A percentile compares a stretch with the other conserved stretches of the same genome.
phyloP scores from a whole-genome alignment of 2,113 vertebrate genomes.

The Rhea americana region DNA sequence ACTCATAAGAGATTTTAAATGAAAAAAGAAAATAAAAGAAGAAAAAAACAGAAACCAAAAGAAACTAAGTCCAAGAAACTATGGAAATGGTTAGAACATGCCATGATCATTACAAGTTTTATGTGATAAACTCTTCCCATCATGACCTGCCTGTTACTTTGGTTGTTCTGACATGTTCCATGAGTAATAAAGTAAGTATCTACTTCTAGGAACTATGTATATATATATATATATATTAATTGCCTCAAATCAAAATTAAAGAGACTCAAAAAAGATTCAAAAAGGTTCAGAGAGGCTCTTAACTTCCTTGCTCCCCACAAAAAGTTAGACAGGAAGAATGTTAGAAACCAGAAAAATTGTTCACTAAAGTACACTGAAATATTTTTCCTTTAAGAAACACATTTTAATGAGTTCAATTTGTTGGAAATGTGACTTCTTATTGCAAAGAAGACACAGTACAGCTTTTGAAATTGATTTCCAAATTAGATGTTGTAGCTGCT shows the following conservation, averaged over 20 bases:
- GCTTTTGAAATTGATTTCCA: slow-evolving; percentile 5
- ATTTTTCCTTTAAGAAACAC: not conserved
- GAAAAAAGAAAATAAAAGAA: not conserved
- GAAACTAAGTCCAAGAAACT: not conserved
- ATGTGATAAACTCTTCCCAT: not conserved
- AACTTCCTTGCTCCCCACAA: not conserved
- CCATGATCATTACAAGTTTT: not conserved
- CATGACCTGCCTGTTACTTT: not conserved
- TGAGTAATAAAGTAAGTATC: not conserved
- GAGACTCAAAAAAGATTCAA: not conserved
- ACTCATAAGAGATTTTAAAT: not conserved
- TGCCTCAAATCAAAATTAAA: not conserved
- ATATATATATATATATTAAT: not conserved
- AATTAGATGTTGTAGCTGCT: not conserved
- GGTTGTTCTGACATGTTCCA: not conserved
- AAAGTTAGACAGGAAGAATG: not conserved
- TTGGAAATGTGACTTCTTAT: not conserved
- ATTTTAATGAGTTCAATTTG: not conserved
- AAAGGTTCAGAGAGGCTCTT: not conserved
- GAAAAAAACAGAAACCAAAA: not conserved
- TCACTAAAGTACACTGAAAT: not conserved
- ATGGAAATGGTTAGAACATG: not conserved
- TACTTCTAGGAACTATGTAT: not conserved
- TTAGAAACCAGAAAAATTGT: not conserved
- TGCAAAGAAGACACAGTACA: not conserved